Percentiles rank a stretch among this genome's conserved stretches.
Evolutionary conservation across 2,888 invertebrate genomes (phyloP).

Genomic region (Pyrrhia umbra): DNA sequence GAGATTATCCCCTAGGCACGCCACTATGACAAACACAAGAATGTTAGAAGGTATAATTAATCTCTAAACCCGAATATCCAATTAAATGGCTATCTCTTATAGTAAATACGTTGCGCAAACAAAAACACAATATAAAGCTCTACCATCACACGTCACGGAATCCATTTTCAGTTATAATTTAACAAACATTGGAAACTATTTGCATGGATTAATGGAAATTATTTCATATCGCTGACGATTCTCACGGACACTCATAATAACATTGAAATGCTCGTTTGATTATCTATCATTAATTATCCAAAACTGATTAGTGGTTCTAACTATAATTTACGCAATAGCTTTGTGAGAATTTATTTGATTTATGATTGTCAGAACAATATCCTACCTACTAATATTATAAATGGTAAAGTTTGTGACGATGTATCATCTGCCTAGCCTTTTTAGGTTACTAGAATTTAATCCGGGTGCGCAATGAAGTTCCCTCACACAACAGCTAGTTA

Average conservation of each 20-base stretch:
- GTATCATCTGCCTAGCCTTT: too few relatives aligned
- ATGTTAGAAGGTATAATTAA: too few relatives aligned
- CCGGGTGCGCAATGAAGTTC: too few relatives aligned
- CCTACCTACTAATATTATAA: too few relatives aligned
- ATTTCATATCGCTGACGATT: constrained; percentile 45
- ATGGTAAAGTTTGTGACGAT: too few relatives aligned
- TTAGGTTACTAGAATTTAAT: too few relatives aligned
- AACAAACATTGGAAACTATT: constrained; percentile 59
- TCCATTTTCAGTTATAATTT: constrained; percentile 58
- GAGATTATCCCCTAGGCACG: neutral
- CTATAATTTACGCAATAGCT: neutral
- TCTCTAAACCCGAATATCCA: neutral
- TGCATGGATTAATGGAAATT: constrained; percentile 49
- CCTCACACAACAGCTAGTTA: too few relatives aligned
- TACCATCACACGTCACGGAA: constrained; percentile 39
- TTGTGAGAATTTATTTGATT: constrained; percentile 1
- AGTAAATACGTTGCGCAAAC: constrained; percentile 16
- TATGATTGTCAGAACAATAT: neutral
- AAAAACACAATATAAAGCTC: constrained; percentile 13
- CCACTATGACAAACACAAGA: neutral
- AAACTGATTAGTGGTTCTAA: constrained; percentile 22
- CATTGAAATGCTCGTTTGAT: constrained; percentile 58
- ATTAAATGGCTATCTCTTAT: constrained; percentile 7
- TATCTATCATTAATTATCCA: constrained; percentile 25
- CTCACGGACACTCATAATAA: constrained; percentile 39